These are phyloP conservation scores for Nycteola revayana DNA, from an alignment of 2,888 invertebrate species.

Conservation along the genomic window DNA sequence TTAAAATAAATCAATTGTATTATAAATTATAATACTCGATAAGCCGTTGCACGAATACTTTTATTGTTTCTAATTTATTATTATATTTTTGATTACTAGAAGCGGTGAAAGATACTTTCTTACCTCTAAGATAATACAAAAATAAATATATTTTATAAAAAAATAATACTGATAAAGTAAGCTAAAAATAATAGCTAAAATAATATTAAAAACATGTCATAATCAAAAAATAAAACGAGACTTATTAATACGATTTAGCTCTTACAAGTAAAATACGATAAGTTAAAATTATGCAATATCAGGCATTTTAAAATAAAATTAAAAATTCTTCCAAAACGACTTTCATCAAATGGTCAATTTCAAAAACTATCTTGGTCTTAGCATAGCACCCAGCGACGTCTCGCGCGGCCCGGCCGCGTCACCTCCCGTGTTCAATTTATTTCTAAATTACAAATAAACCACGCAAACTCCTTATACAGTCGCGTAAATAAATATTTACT, in stretches of 20 bases:
- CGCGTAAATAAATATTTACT: conserved; percentile 36
- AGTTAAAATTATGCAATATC: conserved; percentile 6
- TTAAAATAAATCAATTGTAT: conserved; percentile 21
- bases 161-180: conserved; percentile 11
- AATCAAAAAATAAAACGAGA: conserved; percentile 11
- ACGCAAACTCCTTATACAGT: conserved; percentile 35
- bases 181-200: conserved; percentile 12
- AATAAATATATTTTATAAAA: conserved; percentile 14
- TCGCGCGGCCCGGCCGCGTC: conserved; percentile 16
- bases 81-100: conserved; percentile 27
- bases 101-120: conserved; percentile 27
- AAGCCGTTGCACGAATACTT: conserved; percentile 24
- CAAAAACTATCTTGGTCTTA: conserved; percentile 66
- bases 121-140: conserved; percentile 9
- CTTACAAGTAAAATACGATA: conserved; percentile 14
- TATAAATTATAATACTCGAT: conserved; percentile 11
- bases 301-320: conserved; percentile 16
- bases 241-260: conserved; percentile 11
- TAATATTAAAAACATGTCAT: conserved; percentile 8
- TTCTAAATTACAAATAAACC: conserved; percentile 41
- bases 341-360: conserved; percentile 33
- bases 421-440: conserved; percentile 36
- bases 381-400: conserved; percentile 63
- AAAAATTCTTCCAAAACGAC: conserved; percentile 20
- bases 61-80: conserved; percentile 19